These are phyloP conservation scores for Platyscapa corneri DNA, from an alignment of 1,140 invertebrate genomes.

Conservation along the genomic window DNA sequence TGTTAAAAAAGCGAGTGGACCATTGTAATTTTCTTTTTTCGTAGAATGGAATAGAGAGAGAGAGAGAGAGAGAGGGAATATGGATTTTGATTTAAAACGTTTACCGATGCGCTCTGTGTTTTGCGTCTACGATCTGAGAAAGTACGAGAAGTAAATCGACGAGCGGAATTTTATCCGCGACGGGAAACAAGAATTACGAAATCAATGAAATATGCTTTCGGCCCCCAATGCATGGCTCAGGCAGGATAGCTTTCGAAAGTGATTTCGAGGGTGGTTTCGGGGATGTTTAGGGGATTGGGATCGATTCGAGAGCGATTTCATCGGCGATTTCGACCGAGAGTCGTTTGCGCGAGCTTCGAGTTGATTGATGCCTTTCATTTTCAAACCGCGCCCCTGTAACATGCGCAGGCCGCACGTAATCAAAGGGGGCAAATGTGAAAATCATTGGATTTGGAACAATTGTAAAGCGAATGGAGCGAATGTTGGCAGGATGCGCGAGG, in stretches of 20 bases:
- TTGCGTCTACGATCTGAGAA: too few species aligned
- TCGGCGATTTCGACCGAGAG: not conserved
- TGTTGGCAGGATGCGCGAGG: too few species aligned
- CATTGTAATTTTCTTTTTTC: too few species aligned
- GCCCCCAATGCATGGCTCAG: not conserved
- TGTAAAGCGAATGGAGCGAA: slow-evolving; percentile 6
- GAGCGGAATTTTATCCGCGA: too few species aligned
- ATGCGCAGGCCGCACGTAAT: not conserved
- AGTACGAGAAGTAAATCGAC: too few species aligned
- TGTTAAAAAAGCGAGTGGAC: too few species aligned
- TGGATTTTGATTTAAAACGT: too few species aligned
- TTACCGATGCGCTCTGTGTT: too few species aligned
- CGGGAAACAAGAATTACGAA: too few species aligned
- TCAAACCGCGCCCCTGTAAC: not conserved
- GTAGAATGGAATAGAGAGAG: too few species aligned
- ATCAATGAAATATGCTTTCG: not conserved
- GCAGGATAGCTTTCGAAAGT: not conserved
- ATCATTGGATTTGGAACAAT: slow-evolving; percentile 35
- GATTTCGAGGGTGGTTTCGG: not conserved
- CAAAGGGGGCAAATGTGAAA: not conserved
- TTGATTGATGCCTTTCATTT: slow-evolving; percentile 43
- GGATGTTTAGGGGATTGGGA: not conserved
- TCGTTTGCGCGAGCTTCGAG: not conserved
- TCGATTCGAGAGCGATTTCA: not conserved
- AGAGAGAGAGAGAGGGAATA: too few species aligned